Evolutionary conservation across 2,797 vertebrate genomes (phyloP), one percentile per base, ranked within the genome.

Genomic region (Sebastes cheni): DNA sequence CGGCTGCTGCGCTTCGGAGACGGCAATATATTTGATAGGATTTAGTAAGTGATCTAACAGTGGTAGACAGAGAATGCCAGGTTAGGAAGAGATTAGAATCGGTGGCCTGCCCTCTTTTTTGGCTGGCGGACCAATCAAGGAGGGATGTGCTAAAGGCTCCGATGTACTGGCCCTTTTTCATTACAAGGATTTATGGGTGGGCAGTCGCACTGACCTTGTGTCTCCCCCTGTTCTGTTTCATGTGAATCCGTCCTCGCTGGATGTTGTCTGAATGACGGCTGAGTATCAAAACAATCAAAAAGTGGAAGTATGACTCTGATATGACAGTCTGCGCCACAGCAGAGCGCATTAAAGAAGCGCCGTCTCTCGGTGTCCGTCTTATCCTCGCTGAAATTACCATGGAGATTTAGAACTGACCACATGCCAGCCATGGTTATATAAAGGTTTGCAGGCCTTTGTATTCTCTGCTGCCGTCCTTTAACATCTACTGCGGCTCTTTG

Each of bases 41-140:
- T 93, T 94, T 92, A 87, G 86, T 86, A 77, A 83, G 25, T 68
- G 85, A 94, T 91, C 91, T 91, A 91, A 91, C 91, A 81, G 87
- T 75, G 25, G 8, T 50, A 79, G 80, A 68, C 74, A 86, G 91
- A 72, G 82, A 87, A 78, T 77, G 61, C 75, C 77, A 81, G 86
- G 90, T 86, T 87, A 83, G 64, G 62, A 81, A 72, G 79, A 86
- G 86, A 93, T 93, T 94, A 89, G 39, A 79, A 61, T 55, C 70
- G 16, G 54, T 20, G 46, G 56, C 72, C 65, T 46, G 39, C 55
- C 62, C 70, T 54, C 36, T 75, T 72, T 81, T 74, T 81, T 74
- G 9, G 16, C 68, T 20, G 8, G 23, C 58, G 14, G 75, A 83
- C 91, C 89, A 90, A 88, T 89, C 82, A 81, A 72, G 5, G 65